phyloP scores from a whole-genome alignment of 2,797 vertebrate genomes.

The Muscicapa comitata region DNA sequence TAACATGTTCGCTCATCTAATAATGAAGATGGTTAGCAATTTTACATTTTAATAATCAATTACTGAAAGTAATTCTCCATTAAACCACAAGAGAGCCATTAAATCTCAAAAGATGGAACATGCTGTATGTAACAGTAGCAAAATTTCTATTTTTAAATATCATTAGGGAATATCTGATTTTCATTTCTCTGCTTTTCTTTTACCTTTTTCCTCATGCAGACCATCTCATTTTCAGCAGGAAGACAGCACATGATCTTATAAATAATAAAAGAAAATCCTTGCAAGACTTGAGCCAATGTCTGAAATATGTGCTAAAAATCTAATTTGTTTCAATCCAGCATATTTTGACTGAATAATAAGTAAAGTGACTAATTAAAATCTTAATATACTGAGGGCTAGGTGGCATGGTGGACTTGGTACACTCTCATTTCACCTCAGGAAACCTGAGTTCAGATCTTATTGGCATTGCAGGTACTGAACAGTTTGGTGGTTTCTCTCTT shows the following conservation, averaged over 20 bases:
- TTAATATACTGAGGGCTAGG: slow-evolving; percentile 64
- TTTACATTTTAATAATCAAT: slow-evolving; percentile 99
- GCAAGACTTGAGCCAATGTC: slow-evolving; percentile 75
- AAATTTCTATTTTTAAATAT: slow-evolving; percentile 93
- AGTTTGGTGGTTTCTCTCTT: not conserved
- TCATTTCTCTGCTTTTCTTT: slow-evolving; percentile 87
- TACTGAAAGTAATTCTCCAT: slow-evolving; percentile 95
- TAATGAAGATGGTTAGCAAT: slow-evolving; percentile 97
- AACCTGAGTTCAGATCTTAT: slow-evolving; percentile 24
- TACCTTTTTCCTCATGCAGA: slow-evolving; percentile 86
- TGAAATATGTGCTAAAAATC: slow-evolving; percentile 82
- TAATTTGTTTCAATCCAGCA: slow-evolving; percentile 77
- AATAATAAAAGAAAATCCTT: slow-evolving; percentile 83
- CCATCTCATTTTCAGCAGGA: slow-evolving; percentile 84
- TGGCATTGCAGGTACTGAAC: not conserved
- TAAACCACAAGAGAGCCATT: slow-evolving; percentile 97
- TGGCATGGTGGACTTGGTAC: slow-evolving; percentile 33
- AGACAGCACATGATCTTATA: slow-evolving; percentile 81
- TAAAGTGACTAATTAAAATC: slow-evolving; percentile 78
- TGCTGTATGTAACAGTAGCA: slow-evolving; percentile 82
- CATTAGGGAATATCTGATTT: slow-evolving; percentile 87
- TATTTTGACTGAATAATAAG: slow-evolving; percentile 81
- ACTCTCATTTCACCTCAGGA: slow-evolving; percentile 52
- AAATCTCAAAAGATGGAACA: slow-evolving; percentile 96
- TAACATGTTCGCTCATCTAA: slow-evolving; percentile 94